These are phyloP conservation scores for Monopis laevigella DNA, from an alignment of 2,888 invertebrate genomes.

Conservation along the genomic window DNA sequence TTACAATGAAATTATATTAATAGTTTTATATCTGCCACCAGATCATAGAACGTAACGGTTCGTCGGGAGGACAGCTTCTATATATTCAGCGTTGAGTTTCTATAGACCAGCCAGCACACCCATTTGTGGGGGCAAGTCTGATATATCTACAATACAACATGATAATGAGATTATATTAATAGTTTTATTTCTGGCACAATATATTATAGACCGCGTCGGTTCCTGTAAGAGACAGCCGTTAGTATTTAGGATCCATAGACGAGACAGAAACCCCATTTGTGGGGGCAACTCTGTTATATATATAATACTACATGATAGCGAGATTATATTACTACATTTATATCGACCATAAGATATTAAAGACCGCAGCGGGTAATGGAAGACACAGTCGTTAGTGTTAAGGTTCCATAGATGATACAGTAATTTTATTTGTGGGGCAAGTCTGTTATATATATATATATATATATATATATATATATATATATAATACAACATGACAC, in stretches of 20 bases:
- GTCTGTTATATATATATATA: constrained; percentile 80
- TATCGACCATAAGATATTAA: too few species aligned
- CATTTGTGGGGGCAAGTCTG: constrained; percentile 93
- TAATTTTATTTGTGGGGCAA: constrained; percentile 96
- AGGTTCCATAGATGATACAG: constrained; percentile 96
- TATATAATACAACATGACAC: too few species aligned
- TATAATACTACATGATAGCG: too few species aligned
- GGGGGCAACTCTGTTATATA: constrained; percentile 91
- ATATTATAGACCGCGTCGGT: constrained; percentile 90
- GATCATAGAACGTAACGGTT: constrained; percentile 91
- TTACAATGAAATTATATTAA: too few species aligned
- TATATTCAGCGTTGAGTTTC: constrained; percentile 94
- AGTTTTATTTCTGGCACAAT: constrained; percentile 92
- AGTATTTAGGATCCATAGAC: constrained; percentile 97
- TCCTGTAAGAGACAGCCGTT: constrained; percentile 89
- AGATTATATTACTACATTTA: too few species aligned
- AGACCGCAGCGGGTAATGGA: constrained; percentile 87
- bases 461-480: too few species aligned
- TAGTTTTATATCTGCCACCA: too few species aligned
- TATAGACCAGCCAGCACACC: constrained; percentile 93
- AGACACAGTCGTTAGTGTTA: constrained; percentile 87
- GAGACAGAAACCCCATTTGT: constrained; percentile 91
- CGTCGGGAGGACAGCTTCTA: constrained; percentile 87
- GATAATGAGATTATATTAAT: constrained; percentile 96
- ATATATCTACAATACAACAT: constrained; percentile 75